Evolutionary conservation across 2,113 vertebrate genomes (phyloP), one percentile per base, ranked within the genome.

Genomic region (Struthio camelus): DNA sequence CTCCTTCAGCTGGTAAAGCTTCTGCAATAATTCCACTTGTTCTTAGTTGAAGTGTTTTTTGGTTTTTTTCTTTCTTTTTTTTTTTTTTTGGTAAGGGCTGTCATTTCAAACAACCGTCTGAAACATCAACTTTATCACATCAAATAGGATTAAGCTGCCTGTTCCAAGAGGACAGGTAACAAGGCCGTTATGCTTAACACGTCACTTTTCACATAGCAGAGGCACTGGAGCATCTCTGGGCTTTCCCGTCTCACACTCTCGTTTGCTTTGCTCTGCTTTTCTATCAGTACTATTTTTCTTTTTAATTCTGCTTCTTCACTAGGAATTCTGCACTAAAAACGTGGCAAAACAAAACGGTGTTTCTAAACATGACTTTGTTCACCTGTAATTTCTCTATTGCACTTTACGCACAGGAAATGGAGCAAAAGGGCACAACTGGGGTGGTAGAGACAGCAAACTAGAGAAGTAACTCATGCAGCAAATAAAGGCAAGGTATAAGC

Each of bases 361-460:
- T 94, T 87, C 91, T 77, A 92, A 83, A 84, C 53, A n/a, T 27
- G 36, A 62, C 34, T 84, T 92, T 89, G 54, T 46, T 93, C 69
- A 78, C 44, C 54, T 40, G 1, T 46, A 38, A 90, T 80, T 80
- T 61, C 40, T 71, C 27, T 58, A 38, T 80, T 72, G 62, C n/a
- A 36, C 71, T 85, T 80, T 36, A 4, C 24, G 91, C 13, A 54
- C 58, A 89, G 72, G 65, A 51, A 93, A 77, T 7, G 51, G 12
- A 93, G 84, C 32, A 75, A 40, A 72, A 85, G 77, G 94, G 75
- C 48, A 32, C 44, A 77, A 42, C 44, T 30, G 69, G 48, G 76
- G 93, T 80, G 71, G 92, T 75, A 48, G 15, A 69, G 89, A 86
- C 81, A 96, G 87, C 34, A 75, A 38, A 42, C 28, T 64, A 81